Conservation (phyloP, 2,797 vertebrate genomes). For the Antrozous pallidus region DNA sequence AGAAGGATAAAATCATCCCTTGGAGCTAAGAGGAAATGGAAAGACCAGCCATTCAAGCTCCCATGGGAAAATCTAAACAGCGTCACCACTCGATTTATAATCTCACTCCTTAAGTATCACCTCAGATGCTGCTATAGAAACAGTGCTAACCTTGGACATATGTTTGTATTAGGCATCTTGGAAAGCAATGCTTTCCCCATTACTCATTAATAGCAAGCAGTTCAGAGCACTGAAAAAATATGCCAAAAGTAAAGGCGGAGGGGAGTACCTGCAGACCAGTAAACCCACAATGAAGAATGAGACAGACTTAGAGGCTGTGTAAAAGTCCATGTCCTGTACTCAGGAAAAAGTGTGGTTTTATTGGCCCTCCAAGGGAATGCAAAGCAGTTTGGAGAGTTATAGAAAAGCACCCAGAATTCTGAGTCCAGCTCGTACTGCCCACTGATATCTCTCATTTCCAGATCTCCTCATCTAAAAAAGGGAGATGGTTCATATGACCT, state of each 20-base stretch:
- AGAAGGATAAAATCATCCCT: constrained; percentile 47
- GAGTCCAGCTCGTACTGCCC: neutral
- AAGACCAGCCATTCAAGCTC: constrained; percentile 43
- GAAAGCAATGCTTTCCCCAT: constrained; percentile 55
- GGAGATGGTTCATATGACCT: neutral
- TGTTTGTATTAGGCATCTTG: constrained; percentile 62
- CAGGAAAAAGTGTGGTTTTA: neutral
- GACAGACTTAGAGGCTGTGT: neutral
- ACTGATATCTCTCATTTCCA: neutral
- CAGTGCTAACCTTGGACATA: constrained; percentile 58
- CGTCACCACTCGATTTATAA: constrained; percentile 68
- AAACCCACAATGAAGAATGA: neutral
- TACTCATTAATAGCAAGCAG: constrained; percentile 14
- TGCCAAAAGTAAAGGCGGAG: neutral
- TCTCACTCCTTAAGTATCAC: constrained; percentile 63
- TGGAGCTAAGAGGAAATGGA: constrained; percentile 37
- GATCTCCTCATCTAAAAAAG: neutral
- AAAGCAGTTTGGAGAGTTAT: neutral
- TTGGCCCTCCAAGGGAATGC: neutral
- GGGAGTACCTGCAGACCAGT: neutral
- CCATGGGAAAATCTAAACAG: constrained; percentile 61
- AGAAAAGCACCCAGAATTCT: constrained; percentile 34
- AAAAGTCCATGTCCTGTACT: neutral
- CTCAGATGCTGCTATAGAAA: constrained; percentile 77
- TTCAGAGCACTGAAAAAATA: constrained; percentile 15